Conservation (phyloP, 1,140 invertebrate genomes). For the Brachionus sp. region DNA sequence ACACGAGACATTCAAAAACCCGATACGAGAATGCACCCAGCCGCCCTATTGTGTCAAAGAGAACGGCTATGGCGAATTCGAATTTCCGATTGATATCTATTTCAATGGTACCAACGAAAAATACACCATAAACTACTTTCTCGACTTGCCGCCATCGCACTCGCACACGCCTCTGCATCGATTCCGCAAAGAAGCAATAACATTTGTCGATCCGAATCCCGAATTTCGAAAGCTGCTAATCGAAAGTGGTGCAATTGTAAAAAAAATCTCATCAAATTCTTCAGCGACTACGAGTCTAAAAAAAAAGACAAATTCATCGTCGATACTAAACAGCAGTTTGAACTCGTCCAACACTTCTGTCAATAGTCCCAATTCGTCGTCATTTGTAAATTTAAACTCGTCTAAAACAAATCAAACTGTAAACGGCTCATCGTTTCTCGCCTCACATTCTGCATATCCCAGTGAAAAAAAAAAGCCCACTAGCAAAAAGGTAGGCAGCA, state of each 20-base stretch:
- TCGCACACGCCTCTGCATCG: background rate
- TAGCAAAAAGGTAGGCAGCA: constrained; percentile 15
- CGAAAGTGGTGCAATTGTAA: constrained; percentile 18
- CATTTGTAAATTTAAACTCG: background rate
- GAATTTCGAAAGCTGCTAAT: constrained; percentile 21
- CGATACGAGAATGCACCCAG: background rate
- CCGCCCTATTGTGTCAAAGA: constrained; percentile 40
- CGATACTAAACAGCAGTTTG: background rate
- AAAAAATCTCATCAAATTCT: background rate
- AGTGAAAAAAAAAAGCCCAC: constrained; percentile 27
- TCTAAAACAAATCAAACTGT: background rate
- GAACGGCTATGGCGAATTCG: constrained; percentile 44
- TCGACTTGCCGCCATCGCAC: constrained; percentile 2
- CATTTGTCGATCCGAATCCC: constrained; percentile 29
- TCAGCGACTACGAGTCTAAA: background rate
- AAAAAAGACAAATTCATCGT: background rate
- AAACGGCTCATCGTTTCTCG: constrained; percentile 13
- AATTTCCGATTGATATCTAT: constrained; percentile 37
- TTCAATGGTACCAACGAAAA: constrained; percentile 30
- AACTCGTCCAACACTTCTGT: background rate
- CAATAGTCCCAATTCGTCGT: constrained; percentile 15
- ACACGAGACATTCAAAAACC: constrained; percentile 30
- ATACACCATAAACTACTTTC: constrained; percentile 30
- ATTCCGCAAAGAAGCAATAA: constrained; percentile 19
- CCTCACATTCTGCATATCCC: constrained; percentile 7